Conservation (phyloP, 1,140 invertebrate genomes). For the Oryctes rhinoceros region DNA sequence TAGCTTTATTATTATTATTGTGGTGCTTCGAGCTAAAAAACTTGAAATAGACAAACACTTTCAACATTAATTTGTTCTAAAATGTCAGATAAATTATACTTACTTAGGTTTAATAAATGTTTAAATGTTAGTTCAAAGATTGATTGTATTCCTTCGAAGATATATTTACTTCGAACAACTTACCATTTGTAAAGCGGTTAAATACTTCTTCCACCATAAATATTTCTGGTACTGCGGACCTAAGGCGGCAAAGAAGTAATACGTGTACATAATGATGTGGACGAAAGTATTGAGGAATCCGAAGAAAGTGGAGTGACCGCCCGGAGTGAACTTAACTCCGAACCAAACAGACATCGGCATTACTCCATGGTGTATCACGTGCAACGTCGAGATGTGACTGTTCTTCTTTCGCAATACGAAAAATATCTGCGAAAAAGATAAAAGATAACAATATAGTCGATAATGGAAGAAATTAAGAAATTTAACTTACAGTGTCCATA, state of each 20-base stretch:
- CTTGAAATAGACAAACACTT: no score
- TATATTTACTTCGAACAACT: constrained; percentile 46
- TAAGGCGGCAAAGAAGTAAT: constrained; percentile 86
- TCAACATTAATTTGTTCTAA: no score
- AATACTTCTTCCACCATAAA: constrained; percentile 93
- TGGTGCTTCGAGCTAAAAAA: no score
- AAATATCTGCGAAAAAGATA: constrained; percentile 76
- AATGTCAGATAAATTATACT: no score
- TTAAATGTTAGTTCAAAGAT: no score
- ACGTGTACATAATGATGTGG: constrained; percentile 86
- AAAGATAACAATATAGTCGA: neutral
- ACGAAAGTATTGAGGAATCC: constrained; percentile 88
- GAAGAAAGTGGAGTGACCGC: constrained; percentile 87
- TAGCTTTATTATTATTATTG: no score
- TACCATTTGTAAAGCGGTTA: constrained; percentile 87
- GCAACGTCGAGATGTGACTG: constrained; percentile 89
- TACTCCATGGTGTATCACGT: constrained; percentile 95
- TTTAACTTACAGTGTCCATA: constrained; percentile 88
- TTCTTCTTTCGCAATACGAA: constrained; percentile 94
- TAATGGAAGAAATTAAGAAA: neutral
- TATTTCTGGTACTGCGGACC: constrained; percentile 83
- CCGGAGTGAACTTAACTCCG: constrained; percentile 90
- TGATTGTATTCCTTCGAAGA: no score
- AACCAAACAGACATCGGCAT: constrained; percentile 98
- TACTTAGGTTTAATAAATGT: no score